Base-by-base conservation (phyloP, 1,140 invertebrate genomes). In the Fopius arisanus region DNA sequence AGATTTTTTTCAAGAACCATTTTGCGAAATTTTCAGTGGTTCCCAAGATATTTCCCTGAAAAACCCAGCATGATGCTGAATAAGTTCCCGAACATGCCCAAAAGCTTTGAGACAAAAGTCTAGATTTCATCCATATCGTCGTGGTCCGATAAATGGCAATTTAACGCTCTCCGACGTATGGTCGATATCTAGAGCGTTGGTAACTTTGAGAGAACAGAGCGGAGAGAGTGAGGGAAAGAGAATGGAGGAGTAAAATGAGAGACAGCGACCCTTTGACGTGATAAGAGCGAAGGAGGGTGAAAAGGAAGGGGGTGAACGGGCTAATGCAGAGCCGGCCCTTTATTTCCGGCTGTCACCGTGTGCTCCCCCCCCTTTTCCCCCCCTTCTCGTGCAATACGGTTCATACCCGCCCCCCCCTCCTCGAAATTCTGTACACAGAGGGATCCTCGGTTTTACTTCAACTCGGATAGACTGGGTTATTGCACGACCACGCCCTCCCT, bases 341-440 rank as follows among this genome's bases (percentile, higher is more conserved):
- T 82, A 83, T 83, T 83, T 83, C 82, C 82, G 81, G 81, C 80
- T 83, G 82, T 83, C 82, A 74, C 79, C 76, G 70, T 74, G 65
- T 31, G 66, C 40, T 28, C 37, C 51, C 51, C 66, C 31, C 26
- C 48, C 37, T 40, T 16, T 16, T 48, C 19, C 41, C 62, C 26
- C 40, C 51, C 43, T 16, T 14, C 66, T n/a, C n/a, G n/a, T 59
- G 48, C 68, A 73, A 68, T 73, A 73, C 66, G 66, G 48, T 67
- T 67, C 67, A 16, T 43, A 28, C 65, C 19, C 41, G 12, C 41
- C 48, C 72, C 67, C 72, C 59, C 14, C 10, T 6, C 12, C 19
- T 40, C n/a, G 12, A 62, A 48, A 6, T 59, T 31, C 16, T 41
- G 41, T 65, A 63, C 40, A 41, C 71, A 63, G 33, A 66, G 63